Conservation (phyloP, 2,888 invertebrate genomes). For the Ormyrus rosae region DNA sequence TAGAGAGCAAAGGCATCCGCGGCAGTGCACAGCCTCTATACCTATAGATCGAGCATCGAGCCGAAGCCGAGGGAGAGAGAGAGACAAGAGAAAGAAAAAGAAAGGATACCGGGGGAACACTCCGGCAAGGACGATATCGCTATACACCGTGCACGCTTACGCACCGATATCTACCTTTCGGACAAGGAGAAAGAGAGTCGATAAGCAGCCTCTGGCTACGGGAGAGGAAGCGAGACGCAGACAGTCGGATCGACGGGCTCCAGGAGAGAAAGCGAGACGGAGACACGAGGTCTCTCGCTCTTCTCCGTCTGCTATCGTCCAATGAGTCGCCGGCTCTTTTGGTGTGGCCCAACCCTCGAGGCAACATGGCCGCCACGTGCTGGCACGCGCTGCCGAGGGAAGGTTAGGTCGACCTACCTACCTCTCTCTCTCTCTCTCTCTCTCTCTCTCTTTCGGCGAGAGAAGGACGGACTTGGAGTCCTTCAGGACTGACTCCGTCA, state of each 20-base stretch:
- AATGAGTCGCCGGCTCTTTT: constrained; percentile 72
- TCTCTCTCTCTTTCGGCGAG: constrained; percentile 30
- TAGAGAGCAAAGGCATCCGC: constrained; percentile 18
- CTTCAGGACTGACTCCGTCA: constrained; percentile 64
- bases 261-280: constrained; percentile 6
- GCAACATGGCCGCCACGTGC: constrained; percentile 73
- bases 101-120: neutral
- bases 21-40: constrained; percentile 19
- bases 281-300: constrained; percentile 12
- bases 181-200: constrained; percentile 56
- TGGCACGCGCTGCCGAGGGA: constrained; percentile 32
- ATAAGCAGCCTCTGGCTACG: constrained; percentile 7
- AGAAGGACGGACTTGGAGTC: constrained; percentile 57
- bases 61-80: constrained; percentile 38
- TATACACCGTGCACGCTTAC: neutral
- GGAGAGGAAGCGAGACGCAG: constrained; percentile 5
- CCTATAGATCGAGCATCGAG: constrained; percentile 31
- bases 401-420: constrained; percentile 56
- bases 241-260: neutral
- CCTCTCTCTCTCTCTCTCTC: constrained; percentile 36
- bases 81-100: constrained; percentile 63
- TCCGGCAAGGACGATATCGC: constrained; percentile 32
- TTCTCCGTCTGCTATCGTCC: constrained; percentile 61
- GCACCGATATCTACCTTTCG: constrained; percentile 27
- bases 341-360: constrained; percentile 73